Base-by-base conservation (phyloP, 1,140 invertebrate genomes). In the Hypsibius dujardini region DNA sequence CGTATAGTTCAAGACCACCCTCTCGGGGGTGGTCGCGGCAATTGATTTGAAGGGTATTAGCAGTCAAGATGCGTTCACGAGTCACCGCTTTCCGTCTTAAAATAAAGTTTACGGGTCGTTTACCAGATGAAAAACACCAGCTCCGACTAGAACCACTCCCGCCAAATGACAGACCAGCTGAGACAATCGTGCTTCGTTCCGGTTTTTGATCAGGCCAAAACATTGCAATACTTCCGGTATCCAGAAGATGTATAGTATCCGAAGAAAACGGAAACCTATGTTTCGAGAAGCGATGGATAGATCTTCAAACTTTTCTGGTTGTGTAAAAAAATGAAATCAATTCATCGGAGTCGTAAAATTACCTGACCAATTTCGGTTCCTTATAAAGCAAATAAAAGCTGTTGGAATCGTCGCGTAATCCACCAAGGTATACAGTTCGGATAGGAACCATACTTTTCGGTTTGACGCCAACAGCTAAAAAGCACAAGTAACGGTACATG, bases 91-190 rank as follows among this genome's bases (percentile, higher is more conserved):
- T 28, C 28, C 28, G 28, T 28, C 28, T 28, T 28, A 28, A 28
- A 28, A 28, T 28, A 28, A 28, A 28, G 28, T 28, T 28, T 28
- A 28, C 28, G 28, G 28, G 7, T 56, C n/a, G 7, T 56, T 56
- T 56, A 56, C 50, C 50, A 56, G 50, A 56, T 56, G 50, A 56
- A 56, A 56, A 56, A 56, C 50, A 56, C 50, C 50, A 56, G 7
- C n/a, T 56, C 50, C 50, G 50, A 56, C 50, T n/a, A 56, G 50
- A n/a, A 56, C n/a, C n/a, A 56, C n/a, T 12, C 50, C 7, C n/a
- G 50, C 50, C 50, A 56, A n/a, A 56, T n/a, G 50, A 56, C 50
- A 56, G 50, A 56, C n/a, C 7, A 56, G 50, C 7, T 12, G n/a
- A n/a, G 50, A 12, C 50, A 56, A 56, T 56, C 7, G 7, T 7